These are phyloP conservation scores for Drosophila paulistorum DNA, from an alignment of 1,140 invertebrate genomes.

Conservation along the genomic window DNA sequence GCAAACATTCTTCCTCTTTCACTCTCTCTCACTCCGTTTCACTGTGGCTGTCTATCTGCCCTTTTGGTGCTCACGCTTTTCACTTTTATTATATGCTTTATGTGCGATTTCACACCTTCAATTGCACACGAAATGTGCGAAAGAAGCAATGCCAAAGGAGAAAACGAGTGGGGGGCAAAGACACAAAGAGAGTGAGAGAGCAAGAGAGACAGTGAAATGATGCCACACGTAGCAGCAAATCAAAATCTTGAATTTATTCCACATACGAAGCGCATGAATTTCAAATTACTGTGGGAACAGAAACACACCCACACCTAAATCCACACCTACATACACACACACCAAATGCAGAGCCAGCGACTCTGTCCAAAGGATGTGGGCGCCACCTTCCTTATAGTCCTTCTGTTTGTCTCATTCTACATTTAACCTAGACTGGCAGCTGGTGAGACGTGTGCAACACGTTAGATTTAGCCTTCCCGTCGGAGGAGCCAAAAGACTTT, in stretches of 20 bases:
- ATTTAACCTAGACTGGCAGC: constrained; percentile 38
- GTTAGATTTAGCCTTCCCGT: constrained; percentile 45
- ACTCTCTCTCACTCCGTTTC: constrained; percentile 1
- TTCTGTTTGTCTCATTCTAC: constrained; percentile 11
- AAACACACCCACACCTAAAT: constrained; percentile 27
- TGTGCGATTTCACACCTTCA: constrained; percentile 78
- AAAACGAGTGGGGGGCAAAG: not conserved
- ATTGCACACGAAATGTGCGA: constrained; percentile 51
- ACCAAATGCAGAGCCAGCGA: constrained; percentile 13
- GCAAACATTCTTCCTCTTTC: constrained; percentile 11
- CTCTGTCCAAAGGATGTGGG: constrained; percentile 10
- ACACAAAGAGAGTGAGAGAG: not conserved
- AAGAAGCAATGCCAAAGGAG: not conserved
- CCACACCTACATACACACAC: constrained; percentile 19
- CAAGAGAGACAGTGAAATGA: constrained; percentile 18
- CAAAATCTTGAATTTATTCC: constrained; percentile 82
- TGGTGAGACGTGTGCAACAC: constrained; percentile 71
- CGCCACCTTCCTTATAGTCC: not conserved
- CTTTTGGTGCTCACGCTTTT: constrained; percentile 60
- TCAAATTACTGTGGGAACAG: constrained; percentile 81
- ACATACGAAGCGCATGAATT: constrained; percentile 82
- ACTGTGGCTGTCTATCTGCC: not conserved
- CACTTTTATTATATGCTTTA: constrained; percentile 80
- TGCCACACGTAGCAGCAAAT: constrained; percentile 78
- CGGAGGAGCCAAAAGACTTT: not conserved